phyloP scores from a whole-genome alignment of 2,888 invertebrate genomes.

The Lepidochitona cinerea region DNA sequence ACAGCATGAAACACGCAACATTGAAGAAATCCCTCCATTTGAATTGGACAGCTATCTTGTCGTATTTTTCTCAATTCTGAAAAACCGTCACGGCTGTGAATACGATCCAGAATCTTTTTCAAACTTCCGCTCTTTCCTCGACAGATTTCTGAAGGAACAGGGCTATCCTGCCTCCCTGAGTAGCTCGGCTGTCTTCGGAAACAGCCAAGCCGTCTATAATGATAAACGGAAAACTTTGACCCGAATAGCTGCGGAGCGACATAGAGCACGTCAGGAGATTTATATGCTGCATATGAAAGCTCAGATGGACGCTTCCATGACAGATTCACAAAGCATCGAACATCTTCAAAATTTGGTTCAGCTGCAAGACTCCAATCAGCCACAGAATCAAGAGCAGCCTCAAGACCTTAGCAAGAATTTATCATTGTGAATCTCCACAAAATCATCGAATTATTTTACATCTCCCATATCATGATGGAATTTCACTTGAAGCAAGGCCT shows the following conservation, averaged over 20 bases:
- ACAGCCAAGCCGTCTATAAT: not conserved
- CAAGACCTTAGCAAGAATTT: too few relatives aligned
- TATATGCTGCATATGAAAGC: too few relatives aligned
- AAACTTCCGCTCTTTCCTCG: not conserved
- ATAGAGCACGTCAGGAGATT: not conserved
- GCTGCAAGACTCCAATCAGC: too few relatives aligned
- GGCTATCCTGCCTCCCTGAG: not conserved
- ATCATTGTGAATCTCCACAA: too few relatives aligned
- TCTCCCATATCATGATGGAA: too few relatives aligned
- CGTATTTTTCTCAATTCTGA: not conserved
- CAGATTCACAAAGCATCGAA: too few relatives aligned
- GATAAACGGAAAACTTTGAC: not conserved
- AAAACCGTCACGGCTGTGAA: conserved; percentile 1
- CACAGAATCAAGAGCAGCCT: too few relatives aligned
- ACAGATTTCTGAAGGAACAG: not conserved
- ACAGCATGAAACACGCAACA: not conserved
- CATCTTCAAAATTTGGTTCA: too few relatives aligned
- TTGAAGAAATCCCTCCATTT: not conserved
- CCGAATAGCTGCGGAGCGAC: not conserved
- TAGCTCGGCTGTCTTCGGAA: not conserved
- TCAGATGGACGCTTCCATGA: too few relatives aligned
- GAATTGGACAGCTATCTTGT: not conserved
- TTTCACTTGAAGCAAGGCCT: too few relatives aligned
- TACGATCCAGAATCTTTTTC: not conserved
- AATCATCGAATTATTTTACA: too few relatives aligned